Base-by-base conservation (phyloP, 2,888 invertebrate genomes). In the Caenorhabditis sinica region DNA sequence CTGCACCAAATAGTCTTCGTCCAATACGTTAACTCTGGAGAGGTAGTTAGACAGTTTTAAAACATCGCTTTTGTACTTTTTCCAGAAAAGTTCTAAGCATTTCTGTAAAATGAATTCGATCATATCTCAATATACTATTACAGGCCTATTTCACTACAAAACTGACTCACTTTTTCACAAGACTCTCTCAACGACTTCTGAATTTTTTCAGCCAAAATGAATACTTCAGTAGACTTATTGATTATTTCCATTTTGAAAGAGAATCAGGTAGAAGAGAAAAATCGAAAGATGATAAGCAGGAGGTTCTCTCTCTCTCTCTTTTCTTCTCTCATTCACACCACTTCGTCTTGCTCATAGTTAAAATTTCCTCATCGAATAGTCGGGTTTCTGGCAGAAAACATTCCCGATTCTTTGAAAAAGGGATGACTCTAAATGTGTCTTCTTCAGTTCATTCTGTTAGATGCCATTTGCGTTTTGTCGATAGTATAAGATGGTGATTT, bases 51-150 rank as follows among this genome's bases (percentile, higher is more conserved):
- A 61, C 6, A 61, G 2, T 61, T 61, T 61, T n/a, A 23, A 5
- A 6, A 66, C 1, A n/a, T 36, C 15, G 5, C 30, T 51, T 33
- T 66, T 13, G 51, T 73, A 15, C 43, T 58, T 63, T 58, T 30
- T 65, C 61, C 61, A 61, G 36, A 61, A 61, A 2, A 2, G 9
- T 17, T 30, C 25, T 13, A 61, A 36, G 20, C 20, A 30, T 28
- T 28, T 36, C 36, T 61, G 61, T 36, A 36, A 61, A 36, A 23
- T 6, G 56, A n/a, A n/a, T n/a, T n/a, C n/a, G n/a, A n/a, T n/a
- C n/a, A n/a, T n/a, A 33, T 33, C 33, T 8, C 33, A 33, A 8
- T 6, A 33, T 33, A 33, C 33, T 33, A 8, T 33, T 6, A 33
- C 33, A 33, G 4, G 4, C 33, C 5, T 33, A 33, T 33, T 33